Percentiles rank a stretch among this genome's conserved stretches.
These are phyloP conservation scores for Acheta domesticus DNA, from an alignment of 2,888 invertebrate genomes.

Conservation along the genomic window DNA sequence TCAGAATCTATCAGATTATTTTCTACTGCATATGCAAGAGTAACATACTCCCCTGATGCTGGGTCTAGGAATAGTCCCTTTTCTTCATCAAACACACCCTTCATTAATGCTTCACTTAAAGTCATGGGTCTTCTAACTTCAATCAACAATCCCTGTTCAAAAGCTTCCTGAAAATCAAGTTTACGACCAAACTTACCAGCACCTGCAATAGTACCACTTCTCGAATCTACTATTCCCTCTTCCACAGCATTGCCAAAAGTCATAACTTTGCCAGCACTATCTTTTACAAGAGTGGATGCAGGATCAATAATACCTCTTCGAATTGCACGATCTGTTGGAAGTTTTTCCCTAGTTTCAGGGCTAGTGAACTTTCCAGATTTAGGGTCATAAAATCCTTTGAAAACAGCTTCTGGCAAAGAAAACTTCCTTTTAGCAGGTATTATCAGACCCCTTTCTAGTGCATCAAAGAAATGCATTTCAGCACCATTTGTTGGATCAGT, in stretches of 20 bases:
- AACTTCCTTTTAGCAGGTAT: constrained; percentile 78
- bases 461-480: constrained; percentile 75
- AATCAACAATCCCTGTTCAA: constrained; percentile 75
- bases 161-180: constrained; percentile 78
- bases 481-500: constrained; percentile 70
- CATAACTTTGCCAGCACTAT: constrained; percentile 70
- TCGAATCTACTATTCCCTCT: constrained; percentile 71
- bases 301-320: constrained; percentile 80
- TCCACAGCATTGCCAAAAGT: constrained; percentile 80
- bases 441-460: constrained; percentile 76
- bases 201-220: constrained; percentile 64
- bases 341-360: constrained; percentile 72
- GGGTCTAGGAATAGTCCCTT: constrained; percentile 83
- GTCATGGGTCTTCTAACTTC: constrained; percentile 79
- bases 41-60: constrained; percentile 70
- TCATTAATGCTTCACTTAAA: constrained; percentile 75
- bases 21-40: constrained; percentile 77
- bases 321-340: constrained; percentile 79
- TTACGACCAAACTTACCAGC: constrained; percentile 56
- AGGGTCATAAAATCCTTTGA: constrained; percentile 85
- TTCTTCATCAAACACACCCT: constrained; percentile 72
- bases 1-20: constrained; percentile 77
- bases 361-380: constrained; percentile 77
- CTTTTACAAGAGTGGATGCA: constrained; percentile 78
- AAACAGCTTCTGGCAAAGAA: constrained; percentile 84